These are phyloP conservation scores for Formica aserva DNA, from an alignment of 2,888 invertebrate species.

Conservation along the genomic window DNA sequence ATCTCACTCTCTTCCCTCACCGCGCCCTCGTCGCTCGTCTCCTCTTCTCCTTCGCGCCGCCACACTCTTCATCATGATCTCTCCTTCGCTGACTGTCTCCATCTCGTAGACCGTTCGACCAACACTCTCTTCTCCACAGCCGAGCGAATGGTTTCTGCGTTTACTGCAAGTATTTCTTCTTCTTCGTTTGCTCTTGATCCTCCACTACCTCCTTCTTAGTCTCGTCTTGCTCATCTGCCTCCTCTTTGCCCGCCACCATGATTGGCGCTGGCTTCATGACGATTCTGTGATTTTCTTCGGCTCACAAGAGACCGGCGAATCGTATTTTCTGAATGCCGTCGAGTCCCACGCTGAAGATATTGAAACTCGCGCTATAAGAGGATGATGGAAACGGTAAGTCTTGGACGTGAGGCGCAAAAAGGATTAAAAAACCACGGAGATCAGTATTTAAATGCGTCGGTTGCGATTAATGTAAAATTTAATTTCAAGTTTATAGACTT, in stretches of 20 bases:
- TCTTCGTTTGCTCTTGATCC: conserved; percentile 58
- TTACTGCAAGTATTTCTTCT: conserved; percentile 74
- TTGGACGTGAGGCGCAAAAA: conserved; percentile 10
- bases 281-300: conserved; percentile 56
- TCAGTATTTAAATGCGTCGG: conserved; percentile 11
- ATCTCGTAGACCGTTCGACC: conserved; percentile 40
- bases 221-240: conserved; percentile 56
- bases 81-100: conserved; percentile 62
- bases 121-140: conserved; percentile 42
- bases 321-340: conserved; percentile 54
- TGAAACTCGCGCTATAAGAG: conserved; percentile 37
- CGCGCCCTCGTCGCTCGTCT: conserved; percentile 36
- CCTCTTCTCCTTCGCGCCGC: conserved; percentile 58
- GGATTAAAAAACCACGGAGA: conserved; percentile 19
- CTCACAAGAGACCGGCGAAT: conserved; percentile 44
- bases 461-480: not conserved
- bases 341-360: conserved; percentile 53
- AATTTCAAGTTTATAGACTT: not conserved
- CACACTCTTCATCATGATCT: conserved; percentile 55
- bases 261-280: conserved; percentile 51
- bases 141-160: conserved; percentile 70
- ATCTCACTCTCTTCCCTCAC: conserved; percentile 46
- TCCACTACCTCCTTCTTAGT: conserved; percentile 59
- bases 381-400: conserved; percentile 39
- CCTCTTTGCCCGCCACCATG: conserved; percentile 30